A percentile compares a stretch with the other conserved stretches of the same genome.
Evolutionary conservation across 2,113 vertebrate genomes (phyloP).

Genomic region (Peromyscus maniculatus): DNA sequence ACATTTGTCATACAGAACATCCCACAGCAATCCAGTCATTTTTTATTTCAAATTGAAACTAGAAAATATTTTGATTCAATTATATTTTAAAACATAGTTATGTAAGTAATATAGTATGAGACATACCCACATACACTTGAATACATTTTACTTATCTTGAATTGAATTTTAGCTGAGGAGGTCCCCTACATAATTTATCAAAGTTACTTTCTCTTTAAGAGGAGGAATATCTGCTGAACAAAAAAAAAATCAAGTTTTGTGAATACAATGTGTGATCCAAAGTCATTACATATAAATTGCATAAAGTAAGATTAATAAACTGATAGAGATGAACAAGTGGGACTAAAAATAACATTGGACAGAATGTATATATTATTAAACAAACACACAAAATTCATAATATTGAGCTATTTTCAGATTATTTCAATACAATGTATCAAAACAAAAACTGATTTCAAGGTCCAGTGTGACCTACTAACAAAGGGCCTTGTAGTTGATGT

Average conservation of each 20-base stretch:
- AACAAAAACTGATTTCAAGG: not conserved
- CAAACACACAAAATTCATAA: not conserved
- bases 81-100: not conserved
- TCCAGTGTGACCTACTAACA: not conserved
- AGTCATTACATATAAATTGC: not conserved
- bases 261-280: not conserved
- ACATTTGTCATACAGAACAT: no score
- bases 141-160: not conserved
- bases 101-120: accelerated
- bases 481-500: no score
- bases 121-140: not conserved
- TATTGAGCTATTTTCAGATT: not conserved
- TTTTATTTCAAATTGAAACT: not conserved
- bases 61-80: not conserved
- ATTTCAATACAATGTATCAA: conserved; percentile 3
- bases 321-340: not conserved
- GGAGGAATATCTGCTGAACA: not conserved
- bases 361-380: not conserved
- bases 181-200: not conserved
- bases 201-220: not conserved
- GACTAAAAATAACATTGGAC: not conserved
- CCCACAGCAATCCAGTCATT: not conserved
- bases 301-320: not conserved
- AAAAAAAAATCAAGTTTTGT: not conserved
- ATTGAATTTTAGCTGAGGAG: not conserved